Evolutionary conservation across 2,797 vertebrate genomes (phyloP).

Genomic region (Coregonus suidteri): DNA sequence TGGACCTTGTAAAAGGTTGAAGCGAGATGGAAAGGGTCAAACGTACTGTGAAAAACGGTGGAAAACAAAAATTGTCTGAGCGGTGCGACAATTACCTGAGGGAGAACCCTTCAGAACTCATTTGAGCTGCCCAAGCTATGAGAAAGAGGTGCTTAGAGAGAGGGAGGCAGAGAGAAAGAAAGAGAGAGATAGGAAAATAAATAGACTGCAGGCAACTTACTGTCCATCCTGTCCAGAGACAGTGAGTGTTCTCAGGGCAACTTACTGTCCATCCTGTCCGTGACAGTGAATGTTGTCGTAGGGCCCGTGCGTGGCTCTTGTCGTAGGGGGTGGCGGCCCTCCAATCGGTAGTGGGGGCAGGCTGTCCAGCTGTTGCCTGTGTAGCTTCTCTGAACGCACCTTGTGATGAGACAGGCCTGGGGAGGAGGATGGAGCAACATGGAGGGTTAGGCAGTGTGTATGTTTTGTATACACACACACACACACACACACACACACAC

Average conservation of each 20-base stretch:
- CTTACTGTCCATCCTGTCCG: too few relatives aligned
- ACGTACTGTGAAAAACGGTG: neutral
- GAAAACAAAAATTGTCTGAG: neutral
- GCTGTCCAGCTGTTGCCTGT: slow-evolving; percentile 78
- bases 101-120: neutral
- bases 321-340: too few relatives aligned
- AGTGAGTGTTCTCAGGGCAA: slow-evolving; percentile 70
- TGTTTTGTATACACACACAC: too few relatives aligned
- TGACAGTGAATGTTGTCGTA: too few relatives aligned
- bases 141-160: neutral
- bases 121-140: neutral
- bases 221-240: slow-evolving; percentile 80
- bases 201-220: slow-evolving; percentile 52
- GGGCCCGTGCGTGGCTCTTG: slow-evolving; percentile 71
- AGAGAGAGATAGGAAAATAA: neutral
- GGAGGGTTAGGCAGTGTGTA: neutral
- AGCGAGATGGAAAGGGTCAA: neutral
- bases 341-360: slow-evolving; percentile 71
- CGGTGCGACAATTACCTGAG: neutral
- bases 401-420: slow-evolving; percentile 71
- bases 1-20: neutral
- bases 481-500: too few relatives aligned
- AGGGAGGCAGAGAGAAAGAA: neutral
- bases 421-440: neutral
- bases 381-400: slow-evolving; percentile 76